Evolutionary conservation across 2,113 vertebrate species (phyloP), one percentile per base, ranked within the genome.

Genomic region (Cygnus atratus): DNA sequence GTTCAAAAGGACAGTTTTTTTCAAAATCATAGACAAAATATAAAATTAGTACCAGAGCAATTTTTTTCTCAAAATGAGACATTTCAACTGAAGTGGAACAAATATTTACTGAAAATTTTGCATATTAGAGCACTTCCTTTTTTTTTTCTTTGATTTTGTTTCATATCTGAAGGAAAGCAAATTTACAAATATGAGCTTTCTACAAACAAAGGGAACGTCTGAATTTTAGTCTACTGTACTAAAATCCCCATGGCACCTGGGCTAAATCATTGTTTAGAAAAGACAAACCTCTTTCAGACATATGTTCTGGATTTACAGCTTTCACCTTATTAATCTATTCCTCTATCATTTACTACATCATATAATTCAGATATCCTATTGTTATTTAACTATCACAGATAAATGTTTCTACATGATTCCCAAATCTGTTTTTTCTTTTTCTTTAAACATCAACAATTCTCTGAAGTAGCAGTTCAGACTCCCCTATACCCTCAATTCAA

Each of bases 401-500:
- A 84, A 82, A 65, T 76, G n/a, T 87, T 93, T 75, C 39, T 87
- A 44, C 6, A 3, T 14, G 9, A 18, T 84, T 7, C n/a, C 17
- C 20, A 59, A 46, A 50, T 58, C 8, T 58, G 7, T 19, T 44
- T 61, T 37, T 55, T 55, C 31, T 55, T 43, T 78, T 37, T 1
- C 28, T 89, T 87, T 70, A 95, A 71, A 72, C 37, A 87, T 95
- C 66, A 90, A 48, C 50, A 96, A 5, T 46, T 82, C 66, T 90
- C 80, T 74, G 43, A 59, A 88, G 43, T 33, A 88, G 75, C 76
- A 83, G 87, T 65, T 93, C 77, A 85, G 88, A 20, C n/a, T 96
- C 67, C 41, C 63, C 39, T 68, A 31, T 37, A 84, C 84, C 67
- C 67, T 94, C 77, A 93, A 93, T 97, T 97, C 93, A 92, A 95